Conservation (phyloP, 2,888 invertebrate genomes). For the Lapara coniferarum region DNA sequence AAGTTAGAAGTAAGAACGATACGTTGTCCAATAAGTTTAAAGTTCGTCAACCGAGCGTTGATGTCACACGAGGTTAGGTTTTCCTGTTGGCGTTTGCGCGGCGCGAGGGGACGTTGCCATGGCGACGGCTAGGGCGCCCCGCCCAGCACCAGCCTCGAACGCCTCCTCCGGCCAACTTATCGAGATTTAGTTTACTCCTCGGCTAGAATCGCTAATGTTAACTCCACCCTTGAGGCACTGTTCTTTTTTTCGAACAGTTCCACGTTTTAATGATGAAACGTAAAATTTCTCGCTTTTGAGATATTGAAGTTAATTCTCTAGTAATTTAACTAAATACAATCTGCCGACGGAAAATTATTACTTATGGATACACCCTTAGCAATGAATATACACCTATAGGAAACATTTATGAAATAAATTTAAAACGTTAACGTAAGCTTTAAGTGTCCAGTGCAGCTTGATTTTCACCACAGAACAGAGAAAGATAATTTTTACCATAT, state of each 20-base stretch:
- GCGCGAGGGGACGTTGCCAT: slow-evolving; percentile 69
- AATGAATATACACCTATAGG: background rate
- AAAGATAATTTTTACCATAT: too few relatives aligned
- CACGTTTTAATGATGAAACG: background rate
- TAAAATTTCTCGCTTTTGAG: background rate
- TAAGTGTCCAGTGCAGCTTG: background rate
- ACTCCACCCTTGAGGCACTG: slow-evolving; percentile 41
- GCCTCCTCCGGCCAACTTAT: slow-evolving; percentile 58
- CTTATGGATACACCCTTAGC: background rate
- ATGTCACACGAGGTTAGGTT: slow-evolving; percentile 42
- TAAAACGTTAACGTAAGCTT: too few relatives aligned
- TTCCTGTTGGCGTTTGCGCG: slow-evolving; percentile 48
- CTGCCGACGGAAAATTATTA: slow-evolving; percentile 1
- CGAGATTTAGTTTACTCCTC: slow-evolving; percentile 58
- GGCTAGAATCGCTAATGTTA: slow-evolving; percentile 59
- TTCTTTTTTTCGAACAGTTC: slow-evolving; percentile 5
- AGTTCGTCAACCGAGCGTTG: slow-evolving; percentile 39
- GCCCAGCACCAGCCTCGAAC: slow-evolving; percentile 59
- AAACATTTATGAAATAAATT: too few relatives aligned
- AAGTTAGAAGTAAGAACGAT: slow-evolving; percentile 34
- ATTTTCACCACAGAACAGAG: background rate
- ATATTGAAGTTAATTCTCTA: background rate
- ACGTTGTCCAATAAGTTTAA: slow-evolving; percentile 29
- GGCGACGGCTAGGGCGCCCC: slow-evolving; percentile 72
- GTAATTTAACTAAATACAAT: background rate